Percentiles rank a stretch among this genome's conserved stretches.
phyloP scores from a whole-genome alignment of 2,797 vertebrate species.

The Cetoscarus ocellatus region DNA sequence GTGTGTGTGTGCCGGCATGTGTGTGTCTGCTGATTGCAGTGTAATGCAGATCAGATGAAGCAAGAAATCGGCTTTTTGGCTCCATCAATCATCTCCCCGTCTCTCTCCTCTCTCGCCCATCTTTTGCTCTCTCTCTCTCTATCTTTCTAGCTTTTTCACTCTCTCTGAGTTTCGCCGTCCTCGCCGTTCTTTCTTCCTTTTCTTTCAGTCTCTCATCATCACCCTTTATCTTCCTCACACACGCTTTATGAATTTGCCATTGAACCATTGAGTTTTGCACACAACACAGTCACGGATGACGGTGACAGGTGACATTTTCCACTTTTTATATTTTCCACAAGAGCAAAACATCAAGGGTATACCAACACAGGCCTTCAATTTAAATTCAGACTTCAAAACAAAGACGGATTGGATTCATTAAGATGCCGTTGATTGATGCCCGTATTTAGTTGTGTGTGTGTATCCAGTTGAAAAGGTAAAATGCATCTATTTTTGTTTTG shows the following conservation, averaged over 20 bases:
- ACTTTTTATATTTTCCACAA: slow-evolving; percentile 42
- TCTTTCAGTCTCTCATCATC: slow-evolving; percentile 39
- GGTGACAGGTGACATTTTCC: slow-evolving; percentile 61
- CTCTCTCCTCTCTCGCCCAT: slow-evolving; percentile 43
- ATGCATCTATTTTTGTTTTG: not conserved
- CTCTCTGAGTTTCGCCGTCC: slow-evolving; percentile 37
- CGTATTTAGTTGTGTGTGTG: not conserved
- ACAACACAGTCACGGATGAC: slow-evolving; percentile 45
- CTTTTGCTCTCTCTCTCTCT: slow-evolving; percentile 30
- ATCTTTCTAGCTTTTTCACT: slow-evolving; percentile 45
- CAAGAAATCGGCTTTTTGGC: slow-evolving; percentile 81
- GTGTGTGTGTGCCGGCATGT: slow-evolving; percentile 24
- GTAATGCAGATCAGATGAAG: slow-evolving; percentile 84
- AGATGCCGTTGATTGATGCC: slow-evolving; percentile 18
- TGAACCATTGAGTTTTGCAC: slow-evolving; percentile 54
- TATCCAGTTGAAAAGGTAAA: not conserved
- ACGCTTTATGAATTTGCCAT: slow-evolving; percentile 49
- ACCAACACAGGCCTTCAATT: slow-evolving; percentile 9
- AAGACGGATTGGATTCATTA: slow-evolving; percentile 32
- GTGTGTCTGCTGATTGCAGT: slow-evolving; percentile 73
- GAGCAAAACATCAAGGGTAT: slow-evolving; percentile 32
- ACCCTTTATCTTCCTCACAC: slow-evolving; percentile 59
- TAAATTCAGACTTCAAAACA: slow-evolving; percentile 28
- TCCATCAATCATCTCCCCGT: slow-evolving; percentile 77
- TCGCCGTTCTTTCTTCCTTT: slow-evolving; percentile 33